Conservation (phyloP, 2,888 invertebrate genomes). For the Tiphia femorata region DNA sequence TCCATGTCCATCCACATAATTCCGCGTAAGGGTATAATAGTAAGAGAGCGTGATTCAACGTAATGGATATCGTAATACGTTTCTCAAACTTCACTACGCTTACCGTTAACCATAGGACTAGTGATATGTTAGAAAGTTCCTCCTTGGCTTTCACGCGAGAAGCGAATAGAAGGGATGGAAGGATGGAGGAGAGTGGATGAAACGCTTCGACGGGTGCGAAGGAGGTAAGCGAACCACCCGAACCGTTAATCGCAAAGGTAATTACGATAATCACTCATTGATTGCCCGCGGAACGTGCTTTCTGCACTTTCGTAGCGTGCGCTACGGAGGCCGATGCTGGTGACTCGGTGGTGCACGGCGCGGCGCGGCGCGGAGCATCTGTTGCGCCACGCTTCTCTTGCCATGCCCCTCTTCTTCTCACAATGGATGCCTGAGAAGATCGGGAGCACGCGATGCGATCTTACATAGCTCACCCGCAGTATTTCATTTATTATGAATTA, state of each 20-base stretch:
- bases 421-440: slow-evolving; percentile 7
- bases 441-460: no score
- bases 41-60: no score
- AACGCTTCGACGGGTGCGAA: slow-evolving; percentile 30
- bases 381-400: slow-evolving; percentile 37
- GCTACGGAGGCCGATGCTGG: no score
- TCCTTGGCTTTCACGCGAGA: background rate
- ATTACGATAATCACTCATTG: slow-evolving; percentile 62
- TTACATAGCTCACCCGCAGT: no score
- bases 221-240: slow-evolving; percentile 31
- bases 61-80: no score
- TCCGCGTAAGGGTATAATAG: no score
- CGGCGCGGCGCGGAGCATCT: slow-evolving; percentile 27
- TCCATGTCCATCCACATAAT: no score
- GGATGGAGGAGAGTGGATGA: background rate
- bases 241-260: slow-evolving; percentile 56
- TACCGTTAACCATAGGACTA: slow-evolving; percentile 32
- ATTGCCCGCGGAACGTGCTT: slow-evolving; percentile 56
- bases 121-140: slow-evolving; percentile 58
- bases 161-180: background rate
- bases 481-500: no score
- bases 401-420: slow-evolving; percentile 7
- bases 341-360: no score
- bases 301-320: slow-evolving; percentile 48
- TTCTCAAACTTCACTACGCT: no score